Evolutionary conservation across 2,113 vertebrate species (phyloP).

Genomic region (Barnardius zonarius): DNA sequence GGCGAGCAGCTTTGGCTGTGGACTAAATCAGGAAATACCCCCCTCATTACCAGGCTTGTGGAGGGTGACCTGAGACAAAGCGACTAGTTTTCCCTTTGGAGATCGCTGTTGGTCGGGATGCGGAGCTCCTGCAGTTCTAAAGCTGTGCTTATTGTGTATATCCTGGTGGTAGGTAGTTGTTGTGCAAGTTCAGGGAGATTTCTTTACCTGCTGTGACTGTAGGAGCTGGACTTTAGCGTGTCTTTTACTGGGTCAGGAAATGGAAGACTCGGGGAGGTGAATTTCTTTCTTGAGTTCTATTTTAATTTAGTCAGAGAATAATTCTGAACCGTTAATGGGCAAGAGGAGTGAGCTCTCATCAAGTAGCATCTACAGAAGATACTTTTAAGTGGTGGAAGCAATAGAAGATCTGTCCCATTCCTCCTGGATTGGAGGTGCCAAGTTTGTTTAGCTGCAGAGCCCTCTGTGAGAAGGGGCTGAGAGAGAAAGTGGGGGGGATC

Average conservation of each 20-base stretch:
- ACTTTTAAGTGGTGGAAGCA: not conserved
- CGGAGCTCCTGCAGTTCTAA: not conserved
- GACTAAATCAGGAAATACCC: constrained; percentile 39
- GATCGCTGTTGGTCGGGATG: not conserved
- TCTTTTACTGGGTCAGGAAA: not conserved
- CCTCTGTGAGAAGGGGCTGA: not conserved
- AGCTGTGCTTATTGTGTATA: not conserved
- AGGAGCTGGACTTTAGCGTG: fast-evolving
- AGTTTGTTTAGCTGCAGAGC: not conserved
- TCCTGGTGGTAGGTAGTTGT: not conserved
- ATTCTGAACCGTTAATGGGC: not conserved
- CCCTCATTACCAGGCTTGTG: not conserved
- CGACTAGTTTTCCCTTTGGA: not conserved
- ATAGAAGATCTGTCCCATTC: fast-evolving
- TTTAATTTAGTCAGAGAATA: not conserved
- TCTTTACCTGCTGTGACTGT: not conserved
- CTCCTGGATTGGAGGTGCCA: fast-evolving
- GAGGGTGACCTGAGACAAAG: not conserved
- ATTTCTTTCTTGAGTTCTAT: not conserved
- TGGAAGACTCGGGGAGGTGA: not conserved
- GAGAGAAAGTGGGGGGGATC: fast-evolving
- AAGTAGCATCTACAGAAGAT: not conserved
- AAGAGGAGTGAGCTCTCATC: not conserved
- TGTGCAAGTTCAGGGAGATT: not conserved
- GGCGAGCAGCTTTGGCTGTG: constrained; percentile 32